Conservation (phyloP, 2,888 invertebrate genomes). For the Dione juno region DNA sequence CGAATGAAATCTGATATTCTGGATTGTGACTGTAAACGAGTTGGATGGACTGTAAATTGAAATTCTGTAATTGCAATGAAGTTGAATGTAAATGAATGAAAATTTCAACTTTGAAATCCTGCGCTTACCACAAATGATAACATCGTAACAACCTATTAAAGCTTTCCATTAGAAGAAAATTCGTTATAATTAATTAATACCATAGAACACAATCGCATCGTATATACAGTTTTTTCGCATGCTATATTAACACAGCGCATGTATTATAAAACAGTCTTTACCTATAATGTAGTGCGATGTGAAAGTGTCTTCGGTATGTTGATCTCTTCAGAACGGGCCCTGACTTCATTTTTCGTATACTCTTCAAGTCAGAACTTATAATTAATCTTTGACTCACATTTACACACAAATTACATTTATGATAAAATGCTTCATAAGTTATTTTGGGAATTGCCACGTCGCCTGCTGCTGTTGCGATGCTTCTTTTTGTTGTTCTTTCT, state of each 20-base stretch:
- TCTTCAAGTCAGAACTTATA: constrained; percentile 26
- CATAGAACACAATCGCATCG: constrained; percentile 63
- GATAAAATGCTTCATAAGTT: constrained; percentile 46
- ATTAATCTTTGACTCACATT: constrained; percentile 44
- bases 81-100: background rate
- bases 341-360: constrained; percentile 21
- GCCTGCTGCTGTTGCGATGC: constrained; percentile 52
- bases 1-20: constrained; percentile 27
- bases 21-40: constrained; percentile 17
- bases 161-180: constrained; percentile 9
- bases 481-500: constrained; percentile 1
- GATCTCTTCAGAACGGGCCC: constrained; percentile 49
- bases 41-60: constrained; percentile 7
- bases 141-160: constrained; percentile 19
- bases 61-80: constrained; percentile 5
- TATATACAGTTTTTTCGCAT: constrained; percentile 59
- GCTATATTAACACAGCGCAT: too few species aligned
- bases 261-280: constrained; percentile 51
- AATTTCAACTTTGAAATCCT: background rate
- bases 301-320: constrained; percentile 52
- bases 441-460: constrained; percentile 74
- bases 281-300: constrained; percentile 55
- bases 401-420: constrained; percentile 40
- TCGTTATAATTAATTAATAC: background rate
- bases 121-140: background rate